Evolutionary conservation across 1,140 invertebrate genomes (phyloP), one percentile per base, ranked within the genome.

Genomic region (Bactericera cockerelli): DNA sequence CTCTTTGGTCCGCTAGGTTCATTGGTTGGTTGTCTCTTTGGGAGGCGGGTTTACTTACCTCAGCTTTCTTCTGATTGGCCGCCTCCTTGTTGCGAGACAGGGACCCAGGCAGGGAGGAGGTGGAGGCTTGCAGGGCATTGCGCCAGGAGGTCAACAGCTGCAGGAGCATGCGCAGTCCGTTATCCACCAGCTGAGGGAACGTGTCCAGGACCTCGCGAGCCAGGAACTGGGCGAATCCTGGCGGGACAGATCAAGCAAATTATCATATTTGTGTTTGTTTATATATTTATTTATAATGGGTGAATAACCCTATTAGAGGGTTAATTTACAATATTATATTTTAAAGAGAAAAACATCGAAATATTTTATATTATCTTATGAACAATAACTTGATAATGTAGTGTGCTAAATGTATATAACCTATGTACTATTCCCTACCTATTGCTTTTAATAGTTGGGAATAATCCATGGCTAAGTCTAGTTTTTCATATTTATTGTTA

Each of bases 91-190:
- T 49, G 8, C 42, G 6, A 6, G 42, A 49, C 4, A 49, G 22
- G 8, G 42, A 49, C 19, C 42, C 42, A 31, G 28, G 13, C 28
- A 31, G 28, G 13, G 4, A 6, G 19, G 3, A 10, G 42, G 42
- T 63, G 36, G 33, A 24, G 26, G 26, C 42, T 2, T 56, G 25
- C 4, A 89, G 66, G 14, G 87, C 83, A 68, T 85, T 88, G 68
- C 90, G 91, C 94, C 95, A 98, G 63, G 87, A 85, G 3, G 87
- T 91, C 13, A 99, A 71, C 42, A 98, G 76, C 69, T 97, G 93
- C 10, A 95, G 75, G 13, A 99, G 69, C 81, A 98, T 92, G 55
- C 93, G 79, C 1, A 98, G 76, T n/a, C 91, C 88, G 68, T 92
- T 93, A 69, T 99, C 96, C 8, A 99, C 76, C 21, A 98, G 77